Base-by-base conservation (phyloP, 2,113 vertebrate species). In the Pluvialis apricaria region DNA sequence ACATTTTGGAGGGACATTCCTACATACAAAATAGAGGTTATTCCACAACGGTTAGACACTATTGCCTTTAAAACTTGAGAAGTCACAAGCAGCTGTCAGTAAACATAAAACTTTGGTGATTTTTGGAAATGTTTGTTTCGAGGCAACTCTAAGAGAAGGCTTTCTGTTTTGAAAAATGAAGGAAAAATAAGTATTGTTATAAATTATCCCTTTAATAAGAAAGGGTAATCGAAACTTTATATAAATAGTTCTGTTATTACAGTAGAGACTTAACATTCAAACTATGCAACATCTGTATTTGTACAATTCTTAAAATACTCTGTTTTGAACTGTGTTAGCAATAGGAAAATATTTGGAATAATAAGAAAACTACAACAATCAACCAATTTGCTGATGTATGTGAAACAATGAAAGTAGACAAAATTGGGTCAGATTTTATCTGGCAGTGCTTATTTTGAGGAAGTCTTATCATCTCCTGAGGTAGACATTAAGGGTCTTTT, bases 391-490 rank as follows among this genome's bases (percentile, higher is more conserved):
- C 84, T 96, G 95, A 70, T 96, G 60, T 64, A 26, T 89, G 58
- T 69, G 22, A 75, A 85, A 92, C 57, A 72, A 87, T 95, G 88
- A 71, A 96, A 84, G 84, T 34, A 94, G 81, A 71, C 72, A 90
- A 95, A 97, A 97, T 49, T 97, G 95, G 95, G 96, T 96, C 96
- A 94, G 86, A 69, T 98, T 98, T 97, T 96, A 89, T 97, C 91
- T 97, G 84, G 81, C 79, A n/a, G 81, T 93, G 47, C 78, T 97
- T 90, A 54, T 91, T 79, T 86, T 55, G 32, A 51, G 88, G 86
- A 88, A 97, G 77, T 83, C 62, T 96, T 91, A 4, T 21, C 52
- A 31, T 72, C 83, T 94, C 64, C 77, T 94, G 54, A 89, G 86
- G 88, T 4, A 88, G 90, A 83, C 57, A 69, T 42, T 86, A 73